phyloP scores from a whole-genome alignment of 1,140 invertebrate species.

The roundworm (Caenorhabditis elegans) region WBcel235 BX284606.5:14814001-14814500 shows the following conservation, averaged over 20 bases:
- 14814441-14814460: too few species aligned
- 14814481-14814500: too few species aligned
- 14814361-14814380: conserved; percentile 4
- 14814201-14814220: background rate
- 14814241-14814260: background rate
- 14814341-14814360: background rate
- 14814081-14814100: background rate
- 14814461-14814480: too few species aligned
- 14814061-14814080: background rate
- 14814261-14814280: background rate
- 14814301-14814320: background rate
- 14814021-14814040: background rate
- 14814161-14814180: background rate
- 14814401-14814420: background rate
- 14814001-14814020: background rate
- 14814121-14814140: background rate
- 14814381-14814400: background rate
- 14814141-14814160: background rate
- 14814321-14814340: conserved; percentile 2
- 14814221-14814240: background rate
- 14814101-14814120: background rate
- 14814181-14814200: background rate
- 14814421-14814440: background rate
- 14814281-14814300: conserved; percentile 1
- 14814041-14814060: background rate